These are phyloP conservation scores for Tachysurus fulvidraco DNA, from an alignment of 2,113 vertebrate genomes.

Conservation along the genomic window DNA sequence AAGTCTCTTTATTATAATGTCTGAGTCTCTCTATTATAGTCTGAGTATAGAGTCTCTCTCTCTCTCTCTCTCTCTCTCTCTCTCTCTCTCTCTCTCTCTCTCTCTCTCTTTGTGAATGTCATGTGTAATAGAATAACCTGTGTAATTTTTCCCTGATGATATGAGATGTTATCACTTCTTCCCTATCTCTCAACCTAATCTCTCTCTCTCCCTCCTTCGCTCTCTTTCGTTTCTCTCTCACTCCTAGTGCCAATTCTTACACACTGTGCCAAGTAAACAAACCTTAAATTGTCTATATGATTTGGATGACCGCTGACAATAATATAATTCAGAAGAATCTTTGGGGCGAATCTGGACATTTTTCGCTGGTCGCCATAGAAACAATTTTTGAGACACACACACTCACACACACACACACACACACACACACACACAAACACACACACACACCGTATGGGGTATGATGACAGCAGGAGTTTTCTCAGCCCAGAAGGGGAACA, in stretches of 20 bases:
- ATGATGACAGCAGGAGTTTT: slow-evolving; percentile 11
- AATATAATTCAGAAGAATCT: not conserved
- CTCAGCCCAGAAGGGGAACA: not conserved
- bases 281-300: not conserved
- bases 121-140: slow-evolving; percentile 36
- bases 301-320: not conserved
- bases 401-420: slow-evolving; percentile 30
- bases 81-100: slow-evolving; percentile 9
- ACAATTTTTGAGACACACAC: slow-evolving; percentile 22
- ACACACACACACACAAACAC: slow-evolving; percentile 42
- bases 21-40: not conserved
- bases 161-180: slow-evolving; percentile 25
- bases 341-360: not conserved
- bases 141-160: slow-evolving; percentile 37
- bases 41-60: not conserved
- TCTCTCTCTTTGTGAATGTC: slow-evolving; percentile 29
- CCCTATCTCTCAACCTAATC: slow-evolving; percentile 17
- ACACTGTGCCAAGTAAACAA: not conserved
- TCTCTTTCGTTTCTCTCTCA: slow-evolving; percentile 4
- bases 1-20: not conserved
- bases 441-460: slow-evolving; percentile 10
- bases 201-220: not conserved
- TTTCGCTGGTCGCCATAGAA: not conserved
- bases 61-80: not conserved
- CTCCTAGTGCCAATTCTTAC: not conserved